A percentile compares a stretch with the other conserved stretches of the same genome.
phyloP scores from a whole-genome alignment of 30 jellyfish, hydroid and myxozoan species.

The Turritopsis rubra region DNA sequence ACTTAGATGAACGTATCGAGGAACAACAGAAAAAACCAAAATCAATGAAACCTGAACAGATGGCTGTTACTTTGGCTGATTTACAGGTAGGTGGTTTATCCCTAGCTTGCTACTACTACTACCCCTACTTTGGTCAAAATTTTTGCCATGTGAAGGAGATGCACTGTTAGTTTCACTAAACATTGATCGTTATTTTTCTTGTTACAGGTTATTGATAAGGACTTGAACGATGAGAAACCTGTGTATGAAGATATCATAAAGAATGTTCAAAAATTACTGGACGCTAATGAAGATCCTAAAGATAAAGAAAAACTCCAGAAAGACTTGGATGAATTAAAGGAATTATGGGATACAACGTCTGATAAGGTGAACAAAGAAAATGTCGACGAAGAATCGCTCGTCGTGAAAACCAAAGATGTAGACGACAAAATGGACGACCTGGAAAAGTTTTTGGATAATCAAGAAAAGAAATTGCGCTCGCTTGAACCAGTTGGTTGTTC shows the following conservation, averaged over 20 bases:
- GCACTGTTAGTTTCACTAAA: neutral
- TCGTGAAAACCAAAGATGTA: conserved; percentile 30
- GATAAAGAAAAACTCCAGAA: conserved; percentile 59
- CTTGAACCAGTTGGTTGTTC: conserved; percentile 80
- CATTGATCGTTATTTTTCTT: neutral
- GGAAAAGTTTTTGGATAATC: conserved; percentile 52
- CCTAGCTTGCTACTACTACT: neutral
- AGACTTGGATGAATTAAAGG: conserved; percentile 57
- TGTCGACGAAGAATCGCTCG: conserved; percentile 57
- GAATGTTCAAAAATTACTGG: conserved; percentile 59
- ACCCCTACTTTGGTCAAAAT: neutral
- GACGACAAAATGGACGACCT: conserved; percentile 57
- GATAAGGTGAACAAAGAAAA: conserved; percentile 54
- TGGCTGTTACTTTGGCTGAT: conserved; percentile 62
- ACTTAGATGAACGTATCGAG: conserved; percentile 61
- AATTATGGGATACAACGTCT: conserved; percentile 50
- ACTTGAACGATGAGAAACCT: conserved; percentile 70
- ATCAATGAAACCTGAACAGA: conserved; percentile 75
- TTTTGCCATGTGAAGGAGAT: neutral
- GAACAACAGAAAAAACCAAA: conserved; percentile 67
- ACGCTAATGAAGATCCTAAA: conserved; percentile 40
- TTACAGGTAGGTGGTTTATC: conserved; percentile 35
- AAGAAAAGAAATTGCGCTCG: conserved; percentile 45
- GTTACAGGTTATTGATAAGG: conserved; percentile 52
- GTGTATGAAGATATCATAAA: conserved; percentile 41